These are phyloP conservation scores for Drosophila pachea DNA, from an alignment of 1,140 invertebrate genomes.

Conservation along the genomic window DNA sequence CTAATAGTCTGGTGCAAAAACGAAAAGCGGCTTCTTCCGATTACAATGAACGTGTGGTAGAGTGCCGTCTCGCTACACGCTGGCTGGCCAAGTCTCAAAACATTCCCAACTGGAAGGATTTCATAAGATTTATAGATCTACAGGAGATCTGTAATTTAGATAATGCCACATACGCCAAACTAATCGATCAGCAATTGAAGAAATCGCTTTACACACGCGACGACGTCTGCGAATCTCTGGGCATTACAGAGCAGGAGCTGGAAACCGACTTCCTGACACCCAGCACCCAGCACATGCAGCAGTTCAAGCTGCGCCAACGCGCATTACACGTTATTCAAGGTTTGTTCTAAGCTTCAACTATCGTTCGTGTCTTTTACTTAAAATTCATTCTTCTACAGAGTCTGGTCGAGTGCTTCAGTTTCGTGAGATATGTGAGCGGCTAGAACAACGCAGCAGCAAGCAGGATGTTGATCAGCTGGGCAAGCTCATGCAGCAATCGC, in stretches of 20 bases:
- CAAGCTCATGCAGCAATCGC: conserved; percentile 92
- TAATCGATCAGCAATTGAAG: conserved; percentile 84
- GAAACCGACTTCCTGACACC: conserved; percentile 83
- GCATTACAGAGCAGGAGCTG: conserved; percentile 84
- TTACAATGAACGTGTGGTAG: conserved; percentile 96
- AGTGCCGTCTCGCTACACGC: conserved; percentile 93
- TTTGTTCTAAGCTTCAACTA: conserved; percentile 15
- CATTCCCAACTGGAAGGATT: conserved; percentile 82
- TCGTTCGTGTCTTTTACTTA: background rate
- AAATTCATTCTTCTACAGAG: conserved; percentile 81
- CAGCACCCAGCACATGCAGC: conserved; percentile 84
- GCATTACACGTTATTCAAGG: conserved; percentile 89
- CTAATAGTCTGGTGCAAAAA: conserved; percentile 92
- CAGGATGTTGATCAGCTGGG: conserved; percentile 82
- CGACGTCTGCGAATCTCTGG: conserved; percentile 86
- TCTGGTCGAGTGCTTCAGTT: conserved; percentile 89
- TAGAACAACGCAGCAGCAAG: conserved; percentile 46
- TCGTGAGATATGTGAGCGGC: conserved; percentile 79
- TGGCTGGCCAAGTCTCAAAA: conserved; percentile 85
- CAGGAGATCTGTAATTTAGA: conserved; percentile 82
- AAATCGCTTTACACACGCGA: conserved; percentile 86
- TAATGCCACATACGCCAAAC: conserved; percentile 72
- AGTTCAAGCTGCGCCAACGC: conserved; percentile 90
- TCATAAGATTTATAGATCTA: conserved; percentile 83
- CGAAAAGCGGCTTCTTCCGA: conserved; percentile 96